Base-by-base conservation (phyloP, 1,140 invertebrate species). In the Choristoneura fumiferana region DNA sequence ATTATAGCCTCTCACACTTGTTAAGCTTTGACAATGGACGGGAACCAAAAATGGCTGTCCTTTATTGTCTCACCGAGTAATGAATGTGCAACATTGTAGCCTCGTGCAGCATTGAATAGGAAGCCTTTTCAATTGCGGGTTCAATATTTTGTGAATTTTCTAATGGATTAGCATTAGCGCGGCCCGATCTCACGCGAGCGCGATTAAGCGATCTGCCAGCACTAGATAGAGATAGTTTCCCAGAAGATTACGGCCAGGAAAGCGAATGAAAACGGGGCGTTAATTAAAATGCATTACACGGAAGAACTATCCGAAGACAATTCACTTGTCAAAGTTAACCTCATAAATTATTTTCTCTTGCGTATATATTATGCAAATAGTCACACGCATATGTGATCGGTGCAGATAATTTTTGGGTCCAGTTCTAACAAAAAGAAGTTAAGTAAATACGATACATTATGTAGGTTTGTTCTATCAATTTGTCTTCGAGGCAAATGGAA, bases 11-110 rank as follows among this genome's bases (percentile, higher is more conserved):
- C 74, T 76, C 73, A 73, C 77, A 76, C 60, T 67, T 63, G 71
- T 78, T 80, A 78, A 80, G 69, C 73, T 78, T 75, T 77, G 73
- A 81, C 81, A 82, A 82, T 84, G 70, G 73, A 67, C 71, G 79
- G 72, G 74, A 86, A 84, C 78, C 63, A 75, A 75, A 73, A 76
- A 70, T 58, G 67, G 68, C 54, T 54, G 60, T 68, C 64, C 29
- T 36, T 73, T 77, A 79, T 84, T 85, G 80, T 84, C 68, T 83
- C 69, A 71, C 63, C 71, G 62, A 62, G 62, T 79, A 66, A 73
- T 76, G 66, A 78, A 74, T 69, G 63, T 53, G 69, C 64, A 59
- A 40, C 58, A 74, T 76, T 75, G 76, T 71, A 64, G 59, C 62
- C 60, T 29, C 22, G 22, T 29, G 22, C 22, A 29, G 22, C 22